phyloP scores from a whole-genome alignment of 2,113 vertebrate species.

The Myotis davidii region DNA sequence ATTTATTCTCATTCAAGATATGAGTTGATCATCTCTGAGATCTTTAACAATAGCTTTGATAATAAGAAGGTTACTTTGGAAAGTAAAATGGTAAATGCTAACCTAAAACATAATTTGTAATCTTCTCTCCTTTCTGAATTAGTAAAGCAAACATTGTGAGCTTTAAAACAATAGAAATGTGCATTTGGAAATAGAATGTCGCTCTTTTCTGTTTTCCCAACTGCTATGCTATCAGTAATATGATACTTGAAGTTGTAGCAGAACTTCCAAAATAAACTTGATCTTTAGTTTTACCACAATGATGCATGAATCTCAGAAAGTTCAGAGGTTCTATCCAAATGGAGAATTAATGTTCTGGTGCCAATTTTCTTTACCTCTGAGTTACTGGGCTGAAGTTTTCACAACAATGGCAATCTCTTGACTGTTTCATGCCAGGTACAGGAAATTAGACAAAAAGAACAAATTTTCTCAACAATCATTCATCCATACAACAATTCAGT shows the following conservation, averaged over 20 bases:
- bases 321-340: slow-evolving; percentile 30
- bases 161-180: slow-evolving; percentile 70
- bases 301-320: neutral
- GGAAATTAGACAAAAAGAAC: slow-evolving; percentile 32
- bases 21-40: slow-evolving; percentile 78
- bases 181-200: slow-evolving; percentile 70
- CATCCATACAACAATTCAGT: neutral
- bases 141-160: slow-evolving; percentile 84
- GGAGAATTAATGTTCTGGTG: slow-evolving; percentile 3
- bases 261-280: slow-evolving; percentile 61
- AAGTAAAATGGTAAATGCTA: slow-evolving; percentile 82
- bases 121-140: slow-evolving; percentile 62
- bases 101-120: slow-evolving; percentile 79
- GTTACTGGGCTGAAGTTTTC: slow-evolving; percentile 15
- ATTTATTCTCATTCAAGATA: slow-evolving; percentile 82
- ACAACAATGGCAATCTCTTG: slow-evolving; percentile 24
- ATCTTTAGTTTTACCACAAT: slow-evolving; percentile 57
- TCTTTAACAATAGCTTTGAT: slow-evolving; percentile 82
- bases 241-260: slow-evolving; percentile 39
- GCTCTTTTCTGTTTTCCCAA: neutral
- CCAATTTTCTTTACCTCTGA: slow-evolving; percentile 45
- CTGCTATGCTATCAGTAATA: slow-evolving; percentile 53
- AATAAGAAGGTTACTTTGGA: slow-evolving; percentile 80
- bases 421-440: neutral
- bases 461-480: neutral